Base-by-base conservation (phyloP, 2,888 invertebrate genomes). In the Periphyllus acericola region DNA sequence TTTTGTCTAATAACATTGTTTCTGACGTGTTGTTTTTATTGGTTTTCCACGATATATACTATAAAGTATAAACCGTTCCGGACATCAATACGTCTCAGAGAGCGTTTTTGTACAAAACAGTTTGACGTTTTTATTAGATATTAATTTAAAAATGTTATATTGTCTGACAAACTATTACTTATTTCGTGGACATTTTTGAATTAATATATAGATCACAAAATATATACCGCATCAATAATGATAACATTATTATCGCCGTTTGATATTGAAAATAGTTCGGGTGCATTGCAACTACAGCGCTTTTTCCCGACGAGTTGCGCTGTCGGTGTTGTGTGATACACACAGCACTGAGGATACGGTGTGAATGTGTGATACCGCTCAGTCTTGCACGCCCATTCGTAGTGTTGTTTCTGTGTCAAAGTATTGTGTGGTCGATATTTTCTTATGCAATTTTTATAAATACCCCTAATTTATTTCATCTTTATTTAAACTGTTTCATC, bases 241-340 rank as follows among this genome's bases (percentile, higher is more conserved):
- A 25, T 68, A 29, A 66, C 36, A 80, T 36, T 46, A 25, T 66
- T 40, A 81, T 36, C 2, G 21, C 6, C 60, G 46, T 46, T 46
- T 81, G 81, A 68, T 68, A n/a, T 83, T 46, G 74, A 32, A 83
- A 75, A 83, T 75, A 75, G 75, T 83, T 75, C 75, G 14, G 60
- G 14, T n/a, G 29, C 60, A 5, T 55, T 21, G 19, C 83, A 60
- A 80, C 79, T n/a, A 52, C 86, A 80, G 80, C 86, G 86, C 80
- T 87, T 87, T n/a, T 87, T 87, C 60, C 79, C 74, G 60, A 34
- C 9, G 86, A 87, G 86, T 87, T 80, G 86, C 86, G 86, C 80
- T 40, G 86, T 87, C n/a, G n/a, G n/a, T n/a, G n/a, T n/a, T n/a
- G n/a, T 52, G 71, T 68, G 25, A 3, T 5, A 32, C 14, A 32